Evolutionary conservation across 2,113 vertebrate species (phyloP), one percentile per base, ranked within the genome.

Genomic region (Climacteris rufus): DNA sequence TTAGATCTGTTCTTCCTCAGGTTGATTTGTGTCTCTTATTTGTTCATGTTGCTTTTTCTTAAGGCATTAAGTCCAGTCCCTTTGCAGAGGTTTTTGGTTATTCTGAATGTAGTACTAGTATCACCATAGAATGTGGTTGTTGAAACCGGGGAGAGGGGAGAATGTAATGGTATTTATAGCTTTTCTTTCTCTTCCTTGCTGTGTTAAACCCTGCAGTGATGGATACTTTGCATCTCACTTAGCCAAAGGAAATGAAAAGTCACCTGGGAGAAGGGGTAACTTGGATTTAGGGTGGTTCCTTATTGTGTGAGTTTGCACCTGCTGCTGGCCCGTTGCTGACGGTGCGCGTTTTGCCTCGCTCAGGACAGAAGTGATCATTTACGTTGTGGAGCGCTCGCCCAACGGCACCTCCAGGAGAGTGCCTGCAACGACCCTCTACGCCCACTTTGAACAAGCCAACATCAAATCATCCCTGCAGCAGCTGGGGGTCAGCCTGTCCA

Each of bases 301-400:
- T 10, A 3, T 15, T 39, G 21, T 25, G 25, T 50, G 50, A 30
- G 30, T 56, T 65, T 35, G 24, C 61, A 0, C 3, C 4, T 0
- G 1, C 24, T 42, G 49, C 53, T 35, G 45, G 20, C 27, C 44
- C 52, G 40, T 45, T 35, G 10, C 45, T 59, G 25, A 84, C 7
- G 0, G 28, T 18, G 1, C 0, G 0, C 7, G 0, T 71, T 39
- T 90, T 96, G 45, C 33, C 59, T 85, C 15, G 11, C 89, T 49
- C 92, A 99, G 99, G 98, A 99, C 99, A 14, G 99, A 99, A 96
- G 99, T 99, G 68, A 98, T 99, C 35, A 98, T 99, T 90, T 99
- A 99, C 3, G 95, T 99, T 57, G 98, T 99, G 75, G 99, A 99
- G 69, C 99, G 99, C 59, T 99, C 99, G 0, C 99, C 98, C 42